Evolutionary conservation across 2,113 vertebrate genomes (phyloP).

Genomic region (Corapipo altera): DNA sequence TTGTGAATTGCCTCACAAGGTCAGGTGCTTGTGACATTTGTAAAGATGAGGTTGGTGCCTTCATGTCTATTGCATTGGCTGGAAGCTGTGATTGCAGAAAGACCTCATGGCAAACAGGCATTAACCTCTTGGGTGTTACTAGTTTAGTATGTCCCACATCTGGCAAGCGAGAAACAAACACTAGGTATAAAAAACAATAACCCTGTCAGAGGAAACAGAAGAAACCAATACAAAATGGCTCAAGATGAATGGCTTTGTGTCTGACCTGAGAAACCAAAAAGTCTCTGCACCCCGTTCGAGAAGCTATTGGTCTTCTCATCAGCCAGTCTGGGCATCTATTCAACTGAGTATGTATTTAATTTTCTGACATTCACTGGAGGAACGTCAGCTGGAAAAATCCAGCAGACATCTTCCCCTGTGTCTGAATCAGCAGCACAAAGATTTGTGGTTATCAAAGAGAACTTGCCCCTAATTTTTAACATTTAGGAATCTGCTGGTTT

Average conservation of each 20-base stretch:
- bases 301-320: not conserved
- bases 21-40: not conserved
- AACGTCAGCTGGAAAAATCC: constrained; percentile 1
- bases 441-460: not conserved
- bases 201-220: not conserved
- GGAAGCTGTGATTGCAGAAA: not conserved
- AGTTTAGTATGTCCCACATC: not conserved
- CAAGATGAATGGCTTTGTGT: not conserved
- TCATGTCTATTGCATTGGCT: not conserved
- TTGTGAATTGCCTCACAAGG: constrained; percentile 23
- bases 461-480: not conserved
- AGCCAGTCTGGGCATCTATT: not conserved
- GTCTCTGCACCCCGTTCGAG: not conserved
- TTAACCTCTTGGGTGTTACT: not conserved
- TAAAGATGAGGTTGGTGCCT: not conserved
- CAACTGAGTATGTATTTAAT: not conserved
- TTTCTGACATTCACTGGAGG: not conserved
- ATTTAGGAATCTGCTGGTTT: not conserved
- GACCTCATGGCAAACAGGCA: not conserved
- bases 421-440: not conserved
- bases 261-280: not conserved
- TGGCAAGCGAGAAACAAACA: not conserved
- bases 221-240: not conserved
- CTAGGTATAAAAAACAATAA: not conserved
- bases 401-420: not conserved